Evolutionary conservation across 2,113 vertebrate species (phyloP).

Genomic region (Struthio camelus): DNA sequence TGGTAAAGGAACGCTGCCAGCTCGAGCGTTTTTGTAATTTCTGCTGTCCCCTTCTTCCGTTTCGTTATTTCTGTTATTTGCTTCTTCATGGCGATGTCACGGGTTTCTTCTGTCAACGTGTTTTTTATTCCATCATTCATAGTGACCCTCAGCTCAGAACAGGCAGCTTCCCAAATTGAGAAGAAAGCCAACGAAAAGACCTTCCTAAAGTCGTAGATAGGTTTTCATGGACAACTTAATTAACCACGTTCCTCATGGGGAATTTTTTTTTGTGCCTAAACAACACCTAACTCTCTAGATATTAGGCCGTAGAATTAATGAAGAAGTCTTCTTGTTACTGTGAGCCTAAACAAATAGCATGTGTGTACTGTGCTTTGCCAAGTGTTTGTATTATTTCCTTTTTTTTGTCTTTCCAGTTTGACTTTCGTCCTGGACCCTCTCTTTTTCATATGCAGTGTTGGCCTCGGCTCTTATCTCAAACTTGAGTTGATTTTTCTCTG

Average conservation of each 20-base stretch:
- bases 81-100: not conserved
- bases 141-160: not conserved
- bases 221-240: not conserved
- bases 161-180: not conserved
- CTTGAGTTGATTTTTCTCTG: not conserved
- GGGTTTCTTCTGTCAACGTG: not conserved
- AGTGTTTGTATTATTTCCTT: not conserved
- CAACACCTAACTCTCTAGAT: not conserved
- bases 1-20: not conserved
- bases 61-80: not conserved
- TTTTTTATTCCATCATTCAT: fast-evolving
- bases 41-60: not conserved
- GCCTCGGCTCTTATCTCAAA: not conserved
- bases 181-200: not conserved
- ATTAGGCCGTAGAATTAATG: not conserved
- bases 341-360: not conserved
- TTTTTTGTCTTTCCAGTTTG: fast-evolving
- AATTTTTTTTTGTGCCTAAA: not conserved
- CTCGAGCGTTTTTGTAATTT: not conserved
- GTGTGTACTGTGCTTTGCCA: not conserved
- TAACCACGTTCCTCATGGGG: fast-evolving
- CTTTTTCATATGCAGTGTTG: not conserved
- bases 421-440: not conserved
- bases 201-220: not conserved
- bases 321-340: not conserved